Conservation (phyloP, 2,113 vertebrate species). For the Sinocyclocheilus anophthalmus region DNA sequence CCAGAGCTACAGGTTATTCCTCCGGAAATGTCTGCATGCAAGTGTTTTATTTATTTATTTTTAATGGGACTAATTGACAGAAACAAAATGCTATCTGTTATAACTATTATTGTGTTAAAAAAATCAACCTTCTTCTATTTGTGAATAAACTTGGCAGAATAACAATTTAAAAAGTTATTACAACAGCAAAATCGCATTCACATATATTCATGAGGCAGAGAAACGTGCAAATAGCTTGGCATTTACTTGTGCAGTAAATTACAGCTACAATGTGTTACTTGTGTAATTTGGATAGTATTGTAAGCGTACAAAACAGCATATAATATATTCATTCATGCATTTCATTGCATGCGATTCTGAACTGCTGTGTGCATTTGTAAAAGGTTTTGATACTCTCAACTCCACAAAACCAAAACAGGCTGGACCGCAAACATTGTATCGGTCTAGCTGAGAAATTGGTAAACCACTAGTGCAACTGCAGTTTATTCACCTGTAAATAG, state of each 20-base stretch:
- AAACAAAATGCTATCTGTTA: no score
- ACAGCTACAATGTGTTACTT: not conserved
- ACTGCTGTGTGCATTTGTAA: not conserved
- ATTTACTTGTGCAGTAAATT: not conserved
- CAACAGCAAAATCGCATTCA: not conserved
- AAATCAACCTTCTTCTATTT: not conserved
- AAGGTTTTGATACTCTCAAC: not conserved
- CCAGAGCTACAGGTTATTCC: not conserved
- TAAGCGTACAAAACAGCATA: not conserved
- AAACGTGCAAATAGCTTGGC: not conserved
- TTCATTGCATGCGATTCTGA: not conserved
- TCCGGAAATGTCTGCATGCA: no score
- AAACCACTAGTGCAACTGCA: not conserved
- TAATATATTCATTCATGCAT: not conserved
- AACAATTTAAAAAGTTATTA: not conserved
- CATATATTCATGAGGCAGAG: not conserved
- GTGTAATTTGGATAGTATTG: not conserved
- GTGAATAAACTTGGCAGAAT: not conserved
- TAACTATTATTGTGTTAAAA: no score
- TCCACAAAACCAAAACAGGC: not conserved
- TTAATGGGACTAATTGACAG: no score
- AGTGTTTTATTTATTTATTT: no score
- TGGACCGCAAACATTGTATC: not conserved
- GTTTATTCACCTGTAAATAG: slow-evolving; percentile 80
- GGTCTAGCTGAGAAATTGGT: not conserved